Percentiles rank a stretch among this genome's conserved stretches.
phyloP scores from a whole-genome alignment of 2,888 invertebrate genomes.

The Mesorhabditis belari region DNA sequence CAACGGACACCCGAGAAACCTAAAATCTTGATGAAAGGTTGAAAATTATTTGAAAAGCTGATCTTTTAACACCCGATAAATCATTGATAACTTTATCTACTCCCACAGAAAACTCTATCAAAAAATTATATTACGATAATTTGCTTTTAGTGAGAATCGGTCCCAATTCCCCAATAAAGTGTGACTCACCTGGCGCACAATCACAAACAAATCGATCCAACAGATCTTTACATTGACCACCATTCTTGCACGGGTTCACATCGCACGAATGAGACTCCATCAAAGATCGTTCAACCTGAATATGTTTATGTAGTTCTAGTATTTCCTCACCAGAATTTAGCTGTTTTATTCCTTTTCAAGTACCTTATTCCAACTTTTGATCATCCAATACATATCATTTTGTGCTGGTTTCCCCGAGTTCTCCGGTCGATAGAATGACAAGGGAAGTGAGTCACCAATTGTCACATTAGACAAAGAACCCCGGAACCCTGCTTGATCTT shows the following conservation, averaged over 20 bases:
- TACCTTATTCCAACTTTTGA: constrained; percentile 10
- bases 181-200: constrained; percentile 16
- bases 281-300: not conserved
- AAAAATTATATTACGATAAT: not conserved
- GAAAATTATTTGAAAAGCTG: no score
- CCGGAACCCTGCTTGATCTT: not conserved
- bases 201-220: constrained; percentile 20
- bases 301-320: not conserved
- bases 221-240: constrained; percentile 61
- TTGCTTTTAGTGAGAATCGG: no score
- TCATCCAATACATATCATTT: constrained; percentile 8
- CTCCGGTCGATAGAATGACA: constrained; percentile 19
- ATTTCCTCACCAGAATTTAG: no score
- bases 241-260: constrained; percentile 77
- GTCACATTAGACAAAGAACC: constrained; percentile 19
- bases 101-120: not conserved
- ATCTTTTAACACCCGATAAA: no score
- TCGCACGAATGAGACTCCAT: constrained; percentile 82
- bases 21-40: no score
- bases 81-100: constrained; percentile 2
- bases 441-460: constrained; percentile 15
- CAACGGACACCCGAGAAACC: constrained; percentile 41
- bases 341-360: not conserved
- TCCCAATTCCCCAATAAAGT: no score
- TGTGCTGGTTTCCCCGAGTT: constrained; percentile 11